Base-by-base conservation (phyloP, 1,140 invertebrate species). In the Tetramorium alpestre region DNA sequence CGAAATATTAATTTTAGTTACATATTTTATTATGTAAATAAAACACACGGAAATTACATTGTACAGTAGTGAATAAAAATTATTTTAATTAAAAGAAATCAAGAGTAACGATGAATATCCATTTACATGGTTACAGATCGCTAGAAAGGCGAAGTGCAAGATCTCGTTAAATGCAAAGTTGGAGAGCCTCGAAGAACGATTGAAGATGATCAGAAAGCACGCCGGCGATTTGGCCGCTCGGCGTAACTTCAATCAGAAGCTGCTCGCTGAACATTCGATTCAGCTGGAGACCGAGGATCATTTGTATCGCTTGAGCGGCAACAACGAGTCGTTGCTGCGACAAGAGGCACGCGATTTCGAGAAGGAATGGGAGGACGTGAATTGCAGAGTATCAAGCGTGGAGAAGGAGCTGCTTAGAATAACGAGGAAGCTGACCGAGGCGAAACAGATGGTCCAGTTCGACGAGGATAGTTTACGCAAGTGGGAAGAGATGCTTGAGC, bases 281-380 rank as follows among this genome's bases (percentile, higher is more conserved):
- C 97, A 97, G 92, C 87, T 97, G 41, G 96, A 97, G 33, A 96
- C 96, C 56, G 97, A 97, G 93, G 95, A 97, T 28, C 96, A 97
- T 89, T 91, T 96, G 33, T 95, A 96, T 6, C 95, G 95, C 49
- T 47, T 96, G 11, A 93, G 95, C 0, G 94, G 94, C 88, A 96
- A 94, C 64, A 96, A 96, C 47, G 94, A 96, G 6, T 95, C 96
- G 0, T 94, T 95, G 13, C 88, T 97, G 2, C 91, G 93, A 0
- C 94, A 95, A 82, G 96, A 97, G 85, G 94, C 96, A 51, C 88
- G 94, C 69, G 90, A 95, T n/a, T 94, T 94, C 41, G 92, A 94
- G 13, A 97, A 96, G 80, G 92, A 96, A 77, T 94, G 93, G 49
- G 94, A 94, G 18, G 95, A 96, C 3, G 93, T 96, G 6, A 92